Conservation (phyloP, 2,113 vertebrate species). For the Bufo gargarizans region DNA sequence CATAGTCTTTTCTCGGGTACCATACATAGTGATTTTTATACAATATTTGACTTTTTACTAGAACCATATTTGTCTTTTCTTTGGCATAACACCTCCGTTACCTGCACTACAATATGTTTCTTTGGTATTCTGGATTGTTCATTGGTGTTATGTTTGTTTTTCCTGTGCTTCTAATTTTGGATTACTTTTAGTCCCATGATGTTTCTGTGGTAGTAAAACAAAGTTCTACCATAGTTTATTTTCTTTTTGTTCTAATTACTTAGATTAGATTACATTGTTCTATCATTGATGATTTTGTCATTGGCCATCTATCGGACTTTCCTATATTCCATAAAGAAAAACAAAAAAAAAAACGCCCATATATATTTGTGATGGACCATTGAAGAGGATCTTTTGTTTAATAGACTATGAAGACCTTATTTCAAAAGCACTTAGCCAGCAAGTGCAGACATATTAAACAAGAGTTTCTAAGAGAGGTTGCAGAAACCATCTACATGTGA, state of each 20-base stretch:
- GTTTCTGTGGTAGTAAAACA: not conserved
- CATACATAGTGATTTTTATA: not conserved
- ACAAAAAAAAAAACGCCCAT: too few species aligned
- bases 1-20: not conserved
- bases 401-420: not conserved
- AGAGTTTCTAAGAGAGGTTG: not conserved
- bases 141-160: not conserved
- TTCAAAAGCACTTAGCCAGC: not conserved
- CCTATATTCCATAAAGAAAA: not conserved
- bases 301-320: not conserved
- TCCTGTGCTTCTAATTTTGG: not conserved
- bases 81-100: too few species aligned
- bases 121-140: not conserved
- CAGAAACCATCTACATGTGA: too few species aligned
- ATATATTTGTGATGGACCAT: too few species aligned
- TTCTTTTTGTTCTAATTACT: not conserved
- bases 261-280: not conserved
- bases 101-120: not conserved
- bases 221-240: not conserved
- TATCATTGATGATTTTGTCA: not conserved
- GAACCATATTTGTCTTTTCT: not conserved
- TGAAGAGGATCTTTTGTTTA: not conserved
- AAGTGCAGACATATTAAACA: not conserved
- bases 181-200: not conserved
- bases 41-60: not conserved